Evolutionary conservation across 2,113 vertebrate species (phyloP), one percentile per base, ranked within the genome.

Genomic region (Leptobrachium leishanense): DNA sequence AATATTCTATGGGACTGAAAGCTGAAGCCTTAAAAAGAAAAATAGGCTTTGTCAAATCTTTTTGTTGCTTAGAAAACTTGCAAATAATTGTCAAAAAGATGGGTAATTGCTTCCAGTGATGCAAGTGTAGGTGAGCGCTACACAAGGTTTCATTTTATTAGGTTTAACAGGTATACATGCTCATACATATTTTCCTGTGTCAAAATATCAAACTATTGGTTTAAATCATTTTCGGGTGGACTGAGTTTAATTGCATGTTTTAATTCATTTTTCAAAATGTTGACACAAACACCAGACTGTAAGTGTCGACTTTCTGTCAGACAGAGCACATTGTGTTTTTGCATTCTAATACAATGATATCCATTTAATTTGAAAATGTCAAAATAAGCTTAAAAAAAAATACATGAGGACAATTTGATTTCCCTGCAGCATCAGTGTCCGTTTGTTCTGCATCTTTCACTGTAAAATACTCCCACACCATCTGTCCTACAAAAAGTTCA

Each of bases 281-380:
- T 13, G 13, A 59, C 10, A 59, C 13, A 12, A 59, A 59, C 13
- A 59, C 55, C 55, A 59, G 55, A 59, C 55, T 59, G 13, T 2
- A 59, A 13, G 55, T 13, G 10, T 59, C 55, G 9, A 59, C 55
- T 12, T 59, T 59, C 55, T 59, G 55, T 62, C 31, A 55, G 13
- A 63, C 55, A 74, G 43, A 11, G 42, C 55, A 62, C 57, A 43
- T 55, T 59, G 54, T 43, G 72, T 74, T 41, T 73, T 72, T 50
- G 44, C 4, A 59, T 59, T 59, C 66, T 13, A 43, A 43, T 68
- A 74, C 72, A 63, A 74, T 63, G 57, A 12, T 44, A 55, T 43
- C 43, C 40, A 73, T 73, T 59, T 62, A 62, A 42, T n/a, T 73
- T 43, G 2, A 43, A 62, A 9, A 68, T 43, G 42, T 6, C 43